Evolutionary conservation across 1,140 invertebrate species (phyloP).

Genomic region (Gonatopus flavifemur): DNA sequence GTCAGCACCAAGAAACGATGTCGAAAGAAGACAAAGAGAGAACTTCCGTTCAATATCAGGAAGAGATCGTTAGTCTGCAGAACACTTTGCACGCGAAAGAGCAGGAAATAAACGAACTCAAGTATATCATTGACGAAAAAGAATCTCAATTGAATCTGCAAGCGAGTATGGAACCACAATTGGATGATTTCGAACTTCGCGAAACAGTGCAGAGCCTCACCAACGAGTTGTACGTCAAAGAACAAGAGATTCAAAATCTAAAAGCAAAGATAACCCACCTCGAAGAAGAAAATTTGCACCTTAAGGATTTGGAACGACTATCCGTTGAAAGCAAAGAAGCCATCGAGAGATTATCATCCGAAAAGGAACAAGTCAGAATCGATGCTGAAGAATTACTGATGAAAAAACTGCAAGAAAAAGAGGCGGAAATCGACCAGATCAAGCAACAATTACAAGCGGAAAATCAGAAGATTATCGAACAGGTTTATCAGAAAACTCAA

Average conservation of each 20-base stretch:
- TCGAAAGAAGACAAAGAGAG: slow-evolving; percentile 18
- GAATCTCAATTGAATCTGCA: slow-evolving; percentile 38
- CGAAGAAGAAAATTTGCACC: slow-evolving; percentile 24
- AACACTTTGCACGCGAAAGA: slow-evolving; percentile 35
- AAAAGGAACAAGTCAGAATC: slow-evolving; percentile 33
- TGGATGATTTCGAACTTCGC: slow-evolving; percentile 31
- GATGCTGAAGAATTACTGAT: slow-evolving; percentile 32
- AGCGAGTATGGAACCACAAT: slow-evolving; percentile 26
- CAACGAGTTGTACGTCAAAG: slow-evolving; percentile 33
- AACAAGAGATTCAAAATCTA: slow-evolving; percentile 32
- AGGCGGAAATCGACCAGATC: slow-evolving; percentile 33
- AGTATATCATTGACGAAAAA: slow-evolving; percentile 36
- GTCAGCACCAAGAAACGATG: slow-evolving; percentile 14
- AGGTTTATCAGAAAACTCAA: slow-evolving; percentile 22
- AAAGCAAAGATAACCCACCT: slow-evolving; percentile 25
- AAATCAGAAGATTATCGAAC: slow-evolving; percentile 25
- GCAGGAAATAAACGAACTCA: slow-evolving; percentile 41
- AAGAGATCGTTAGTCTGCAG: slow-evolving; percentile 34
- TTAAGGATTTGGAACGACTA: slow-evolving; percentile 23
- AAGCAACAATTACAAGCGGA: slow-evolving; percentile 24
- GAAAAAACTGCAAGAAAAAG: slow-evolving; percentile 31
- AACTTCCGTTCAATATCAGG: slow-evolving; percentile 27
- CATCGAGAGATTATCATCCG: slow-evolving; percentile 28
- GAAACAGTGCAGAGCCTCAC: slow-evolving; percentile 34
- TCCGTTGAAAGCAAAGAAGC: slow-evolving; percentile 30